Evolutionary conservation across 2,113 vertebrate species (phyloP), one percentile per base, ranked within the genome.

Genomic region (Atherinomorus stipes): DNA sequence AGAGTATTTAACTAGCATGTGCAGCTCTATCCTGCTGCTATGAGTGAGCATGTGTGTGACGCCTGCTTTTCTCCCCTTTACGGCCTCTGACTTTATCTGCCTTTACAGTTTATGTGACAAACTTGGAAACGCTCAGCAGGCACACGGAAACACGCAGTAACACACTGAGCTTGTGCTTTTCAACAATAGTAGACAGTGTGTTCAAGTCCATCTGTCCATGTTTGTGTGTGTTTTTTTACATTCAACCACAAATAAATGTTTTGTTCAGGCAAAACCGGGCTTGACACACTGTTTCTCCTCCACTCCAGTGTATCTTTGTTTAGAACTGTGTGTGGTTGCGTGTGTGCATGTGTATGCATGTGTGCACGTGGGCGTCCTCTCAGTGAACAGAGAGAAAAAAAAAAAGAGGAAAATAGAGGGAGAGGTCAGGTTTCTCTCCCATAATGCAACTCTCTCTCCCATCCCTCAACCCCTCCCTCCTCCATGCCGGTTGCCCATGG

Each of bases 351-450:
- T 38, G 62, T 28, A 8, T 45, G 16, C 11, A 13, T 50, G 45
- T 52, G 67, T 69, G 71, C 52, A 74, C 40, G 64, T 80, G 78
- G 58, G 71, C n/a, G 22, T 80, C 57, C 80, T 71, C 45, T 2
- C 62, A 83, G 61, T 51, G 37, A 59, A n/a, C n/a, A n/a, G n/a
- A n/a, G n/a, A 60, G 78, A 44, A 56, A 40, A 25, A 65, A 1
- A 40, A 34, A 26, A 74, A 84, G 5, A 47, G 44, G 44, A 54
- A 59, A 64, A 68, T 10, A 16, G 16, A 76, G 22, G 82, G 82
- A 70, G 81, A 88, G 86, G 88, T 92, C 88, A 90, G 90, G 88
- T 88, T 92, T 89, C 87, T 76, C 86, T 91, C 90, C 90, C 90
- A 92, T 92, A 85, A 93, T 92, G 88, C 86, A 88, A 83, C 79